phyloP scores from a whole-genome alignment of 2,888 invertebrate genomes.

The Diarsia rubi region DNA sequence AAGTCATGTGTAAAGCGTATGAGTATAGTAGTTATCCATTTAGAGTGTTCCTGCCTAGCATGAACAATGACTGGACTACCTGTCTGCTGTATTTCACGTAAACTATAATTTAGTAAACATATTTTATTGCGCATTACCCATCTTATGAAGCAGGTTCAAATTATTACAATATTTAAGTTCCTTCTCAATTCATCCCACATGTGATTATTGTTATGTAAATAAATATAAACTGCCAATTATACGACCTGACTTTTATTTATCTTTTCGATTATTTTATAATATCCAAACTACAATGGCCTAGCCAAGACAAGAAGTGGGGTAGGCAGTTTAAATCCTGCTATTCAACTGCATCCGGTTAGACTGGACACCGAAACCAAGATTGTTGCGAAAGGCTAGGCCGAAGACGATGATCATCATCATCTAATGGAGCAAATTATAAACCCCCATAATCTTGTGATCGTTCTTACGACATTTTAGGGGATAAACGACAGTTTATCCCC shows the following conservation, averaged over 20 bases:
- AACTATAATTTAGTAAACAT: constrained; percentile 25
- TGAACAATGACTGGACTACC: neutral
- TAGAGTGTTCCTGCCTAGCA: neutral
- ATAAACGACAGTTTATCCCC: too few species aligned
- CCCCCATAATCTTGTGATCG: too few species aligned
- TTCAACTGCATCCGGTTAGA: neutral
- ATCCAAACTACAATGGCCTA: neutral
- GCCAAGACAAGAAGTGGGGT: neutral
- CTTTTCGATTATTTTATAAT: neutral
- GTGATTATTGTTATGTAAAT: constrained; percentile 71
- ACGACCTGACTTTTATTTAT: constrained; percentile 29
- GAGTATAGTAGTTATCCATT: neutral
- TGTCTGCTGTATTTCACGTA: constrained; percentile 34
- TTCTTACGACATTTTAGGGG: too few species aligned
- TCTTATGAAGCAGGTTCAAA: constrained; percentile 59
- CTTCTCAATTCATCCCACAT: constrained; percentile 63
- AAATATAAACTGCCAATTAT: constrained; percentile 65
- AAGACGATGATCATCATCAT: neutral
- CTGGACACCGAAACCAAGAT: neutral
- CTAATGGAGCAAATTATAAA: neutral
- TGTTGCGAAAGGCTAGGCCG: neutral
- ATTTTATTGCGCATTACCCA: constrained; percentile 41
- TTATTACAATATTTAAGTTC: constrained; percentile 60
- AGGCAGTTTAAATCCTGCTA: neutral
- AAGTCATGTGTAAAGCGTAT: too few species aligned